These are phyloP conservation scores for Philypnodon macrostomus DNA, from an alignment of 2,797 vertebrate genomes.

Conservation along the genomic window DNA sequence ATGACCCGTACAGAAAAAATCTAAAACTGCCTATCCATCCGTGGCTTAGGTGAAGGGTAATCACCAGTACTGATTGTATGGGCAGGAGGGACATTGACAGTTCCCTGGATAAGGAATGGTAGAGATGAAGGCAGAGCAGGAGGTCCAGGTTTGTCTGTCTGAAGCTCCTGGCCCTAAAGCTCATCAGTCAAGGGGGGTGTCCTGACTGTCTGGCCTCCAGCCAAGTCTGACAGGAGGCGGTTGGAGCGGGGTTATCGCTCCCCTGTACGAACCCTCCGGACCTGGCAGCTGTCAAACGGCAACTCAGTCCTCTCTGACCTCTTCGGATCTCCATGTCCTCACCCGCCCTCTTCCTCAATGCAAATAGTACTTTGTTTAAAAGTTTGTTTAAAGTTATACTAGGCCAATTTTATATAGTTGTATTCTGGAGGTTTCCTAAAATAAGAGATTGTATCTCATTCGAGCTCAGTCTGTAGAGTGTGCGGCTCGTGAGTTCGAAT, in stretches of 20 bases:
- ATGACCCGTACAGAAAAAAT: constrained; percentile 30
- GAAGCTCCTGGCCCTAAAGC: constrained; percentile 45
- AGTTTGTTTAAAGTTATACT: constrained; percentile 6
- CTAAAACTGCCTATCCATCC: constrained; percentile 64
- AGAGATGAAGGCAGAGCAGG: constrained; percentile 13
- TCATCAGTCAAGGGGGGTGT: constrained; percentile 64
- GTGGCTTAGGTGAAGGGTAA: constrained; percentile 67
- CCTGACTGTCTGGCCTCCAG: constrained; percentile 53
- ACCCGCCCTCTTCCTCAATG: constrained; percentile 2
- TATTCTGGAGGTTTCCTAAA: too few species aligned
- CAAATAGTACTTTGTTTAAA: constrained; percentile 18
- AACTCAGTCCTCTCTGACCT: constrained; percentile 44
- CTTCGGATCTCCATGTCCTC: constrained; percentile 33
- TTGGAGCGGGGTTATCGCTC: constrained; percentile 45
- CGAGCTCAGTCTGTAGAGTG: too few species aligned
- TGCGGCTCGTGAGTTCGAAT: too few species aligned
- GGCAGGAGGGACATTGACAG: constrained; percentile 64
- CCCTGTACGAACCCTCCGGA: constrained; percentile 34
- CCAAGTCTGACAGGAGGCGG: constrained; percentile 46
- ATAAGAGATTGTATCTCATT: too few species aligned
- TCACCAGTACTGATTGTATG: constrained; percentile 74
- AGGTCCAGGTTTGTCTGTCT: constrained; percentile 30
- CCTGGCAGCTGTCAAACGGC: constrained; percentile 39
- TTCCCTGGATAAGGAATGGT: constrained; percentile 48
- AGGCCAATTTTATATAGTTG: too few species aligned